Conservation (phyloP, 2,113 vertebrate species). For the Ceyx margarethae region DNA sequence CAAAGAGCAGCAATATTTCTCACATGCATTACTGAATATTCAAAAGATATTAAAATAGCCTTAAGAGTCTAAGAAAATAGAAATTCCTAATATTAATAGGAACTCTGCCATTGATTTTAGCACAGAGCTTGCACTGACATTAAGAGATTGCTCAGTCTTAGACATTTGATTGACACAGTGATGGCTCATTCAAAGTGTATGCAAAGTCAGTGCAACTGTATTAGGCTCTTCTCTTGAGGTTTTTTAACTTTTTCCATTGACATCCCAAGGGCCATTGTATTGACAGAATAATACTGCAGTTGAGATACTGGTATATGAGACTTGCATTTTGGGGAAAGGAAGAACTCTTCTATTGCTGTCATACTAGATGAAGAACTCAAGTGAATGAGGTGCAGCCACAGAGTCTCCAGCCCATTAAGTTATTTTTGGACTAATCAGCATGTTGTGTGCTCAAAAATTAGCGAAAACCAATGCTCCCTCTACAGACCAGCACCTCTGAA, state of each 20-base stretch:
- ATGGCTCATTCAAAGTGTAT: slow-evolving; percentile 74
- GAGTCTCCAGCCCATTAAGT: slow-evolving; percentile 2
- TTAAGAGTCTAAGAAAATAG: slow-evolving; percentile 58
- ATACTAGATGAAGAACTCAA: slow-evolving; percentile 18
- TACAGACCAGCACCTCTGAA: background rate
- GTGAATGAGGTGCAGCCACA: background rate
- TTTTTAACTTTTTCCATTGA: slow-evolving; percentile 64
- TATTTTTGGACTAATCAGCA: background rate
- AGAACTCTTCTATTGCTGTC: background rate
- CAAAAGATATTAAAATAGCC: slow-evolving; percentile 49
- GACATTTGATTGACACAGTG: slow-evolving; percentile 75
- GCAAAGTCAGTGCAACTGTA: slow-evolving; percentile 63
- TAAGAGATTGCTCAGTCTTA: slow-evolving; percentile 59
- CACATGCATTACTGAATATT: slow-evolving; percentile 34
- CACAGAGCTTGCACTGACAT: slow-evolving; percentile 61
- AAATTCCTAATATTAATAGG: slow-evolving; percentile 65
- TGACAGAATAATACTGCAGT: slow-evolving; percentile 52
- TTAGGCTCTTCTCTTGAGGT: slow-evolving; percentile 60
- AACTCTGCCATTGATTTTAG: slow-evolving; percentile 69
- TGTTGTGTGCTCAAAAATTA: background rate
- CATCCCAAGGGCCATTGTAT: slow-evolving; percentile 65
- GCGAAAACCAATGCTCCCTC: background rate
- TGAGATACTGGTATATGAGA: background rate
- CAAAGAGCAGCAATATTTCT: slow-evolving; percentile 41
- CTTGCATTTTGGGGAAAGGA: background rate